Evolutionary conservation across 2,113 vertebrate species (phyloP), one percentile per base, ranked within the genome.

Genomic region (Fregata magnificens): DNA sequence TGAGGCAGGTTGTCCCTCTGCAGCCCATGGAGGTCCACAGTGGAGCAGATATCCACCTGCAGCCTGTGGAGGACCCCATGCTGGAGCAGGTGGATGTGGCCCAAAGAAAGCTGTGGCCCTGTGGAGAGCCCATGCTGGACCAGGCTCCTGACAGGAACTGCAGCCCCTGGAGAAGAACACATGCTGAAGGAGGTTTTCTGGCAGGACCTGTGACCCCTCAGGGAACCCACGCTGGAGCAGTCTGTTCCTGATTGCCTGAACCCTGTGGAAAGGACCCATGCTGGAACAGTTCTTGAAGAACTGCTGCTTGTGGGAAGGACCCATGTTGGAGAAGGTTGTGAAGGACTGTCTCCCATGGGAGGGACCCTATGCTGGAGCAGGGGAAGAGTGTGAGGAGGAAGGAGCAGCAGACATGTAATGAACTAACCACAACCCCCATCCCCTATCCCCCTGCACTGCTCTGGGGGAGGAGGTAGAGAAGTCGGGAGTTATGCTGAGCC

Each of bases 131-230:
- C 2, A 29, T 19, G 7, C 8, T 9, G 3, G 28, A 62, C 17
- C 24, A 56, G 36, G n/a, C 18, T 70, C 18, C 13, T 52, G 36
- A 10, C 14, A 55, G 50, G 20, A 55, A 16, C 49, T 53, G 28
- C 20, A 53, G 36, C 20, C 20, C 4, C 4, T 55, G 52, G 22
- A 44, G 38, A 44, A 16, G 22, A 74, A 19, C 3, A 2, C 12
- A 14, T 8, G 3, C 6, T 58, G 10, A 32, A 76, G 18, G 10
- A n/a, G 32, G 25, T 25, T 58, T 69, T 16, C 65, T 70, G 21
- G n/a, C 42, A 70, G 42, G 28, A 49, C 20, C 6, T 56, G 28
- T 36, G 50, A 18, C 26, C 20, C 16, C 0, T 1, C 1, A 6
- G 29, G 42, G 28, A 12, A 38, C 16, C 7, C 7, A 49, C 1